Percentiles rank a stretch among this genome's conserved stretches.
Evolutionary conservation across 1,140 invertebrate genomes (phyloP).

Genomic region (Agraylea sexmaculata): DNA sequence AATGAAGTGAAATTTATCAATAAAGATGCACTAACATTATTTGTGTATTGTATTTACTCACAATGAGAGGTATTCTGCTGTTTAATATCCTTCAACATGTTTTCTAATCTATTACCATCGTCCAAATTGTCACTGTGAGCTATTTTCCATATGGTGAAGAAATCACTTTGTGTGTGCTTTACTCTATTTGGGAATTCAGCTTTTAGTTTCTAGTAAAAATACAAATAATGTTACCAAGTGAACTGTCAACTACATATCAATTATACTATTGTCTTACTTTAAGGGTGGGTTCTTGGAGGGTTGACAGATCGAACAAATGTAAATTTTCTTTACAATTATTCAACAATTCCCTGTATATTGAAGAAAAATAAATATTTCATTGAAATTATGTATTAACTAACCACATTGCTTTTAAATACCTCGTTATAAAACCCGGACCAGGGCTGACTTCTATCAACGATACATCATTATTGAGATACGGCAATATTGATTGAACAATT

Average conservation of each 20-base stretch:
- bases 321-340: conserved; percentile 25
- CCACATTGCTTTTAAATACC: conserved; percentile 30
- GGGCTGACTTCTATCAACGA: conserved; percentile 43
- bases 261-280: conserved; percentile 6
- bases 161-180: conserved; percentile 35
- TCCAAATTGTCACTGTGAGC: conserved; percentile 46
- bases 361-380: conserved; percentile 34
- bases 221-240: background rate
- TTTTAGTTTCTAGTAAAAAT: conserved; percentile 25
- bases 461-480: conserved; percentile 23
- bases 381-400: conserved; percentile 31
- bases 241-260: background rate
- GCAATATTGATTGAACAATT: conserved; percentile 27
- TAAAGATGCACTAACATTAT: conserved; percentile 10
- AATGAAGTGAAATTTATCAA: conserved; percentile 18
- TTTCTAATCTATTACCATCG: conserved; percentile 36
- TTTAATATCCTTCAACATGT: conserved; percentile 34
- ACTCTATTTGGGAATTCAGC: conserved; percentile 25
- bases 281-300: conserved; percentile 1
- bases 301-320: conserved; percentile 8
- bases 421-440: conserved; percentile 38
- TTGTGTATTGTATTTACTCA: conserved; percentile 18
- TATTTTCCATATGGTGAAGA: conserved; percentile 42
- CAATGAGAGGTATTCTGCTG: conserved; percentile 25
- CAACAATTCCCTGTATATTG: conserved; percentile 19